Evolutionary conservation across 2,113 vertebrate genomes (phyloP), one percentile per base, ranked within the genome.

Genomic region (Anthoscopus minutus): DNA sequence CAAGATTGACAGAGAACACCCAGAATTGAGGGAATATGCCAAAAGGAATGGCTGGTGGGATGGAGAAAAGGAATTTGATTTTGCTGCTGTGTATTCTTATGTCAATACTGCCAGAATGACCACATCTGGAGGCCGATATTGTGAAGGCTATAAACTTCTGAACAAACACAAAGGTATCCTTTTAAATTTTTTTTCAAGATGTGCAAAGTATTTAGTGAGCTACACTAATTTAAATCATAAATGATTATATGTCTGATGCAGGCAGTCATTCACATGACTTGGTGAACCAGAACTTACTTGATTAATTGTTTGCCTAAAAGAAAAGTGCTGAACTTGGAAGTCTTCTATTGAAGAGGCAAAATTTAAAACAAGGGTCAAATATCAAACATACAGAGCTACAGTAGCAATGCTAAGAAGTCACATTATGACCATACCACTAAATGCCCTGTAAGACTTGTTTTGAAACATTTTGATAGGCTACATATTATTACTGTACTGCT

Each of bases 1-100:
- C 25, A 99, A 98, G 94, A 98, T 99, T 71, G 98, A 99, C 97
- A 98, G 89, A 93, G 99, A 99, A 74, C 99, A 99, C 81, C 98
- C 98, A 42, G 85, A 96, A 72, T 14, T 99, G 98, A 99, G 97
- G 92, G 97, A 95, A 82, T 98, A 99, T 54, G 99, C 99, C 40
- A 98, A 81, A 77, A 97, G 93, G 89, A 97, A 98, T 88, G 98
- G 98, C 84, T 99, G 99, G 99, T 99, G 99, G 99, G 98, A 99
- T 51, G 99, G 98, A 47, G n/a, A 98, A 96, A 97, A 96, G 14
- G 95, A 97, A 87, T 99, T 99, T 97, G 98, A 98, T 97, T 99
- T 99, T 48, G 97, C 99, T 47, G 98, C 98, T 10, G 96, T 98
- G 0, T 99, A 98, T 85, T 99, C 99, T 78, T 98, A 98, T 9